Evolutionary conservation across 2,797 vertebrate genomes (phyloP).

Genomic region (Oryzias dopingdopingensis): DNA sequence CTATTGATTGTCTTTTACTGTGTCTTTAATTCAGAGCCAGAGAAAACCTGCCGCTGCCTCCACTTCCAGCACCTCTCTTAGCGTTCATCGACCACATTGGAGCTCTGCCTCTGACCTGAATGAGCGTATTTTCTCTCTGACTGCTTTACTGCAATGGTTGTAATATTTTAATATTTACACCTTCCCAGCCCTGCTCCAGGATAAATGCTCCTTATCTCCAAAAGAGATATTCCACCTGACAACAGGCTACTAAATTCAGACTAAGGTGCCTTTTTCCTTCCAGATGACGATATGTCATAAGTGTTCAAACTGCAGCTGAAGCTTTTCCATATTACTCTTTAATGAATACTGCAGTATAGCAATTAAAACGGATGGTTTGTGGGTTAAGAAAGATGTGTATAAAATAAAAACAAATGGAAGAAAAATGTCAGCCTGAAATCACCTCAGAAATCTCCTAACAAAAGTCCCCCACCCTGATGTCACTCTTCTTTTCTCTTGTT

Average conservation of each 20-base stretch:
- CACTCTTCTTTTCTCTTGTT: slow-evolving; percentile 25
- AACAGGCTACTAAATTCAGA: slow-evolving; percentile 4
- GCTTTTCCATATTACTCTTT: background rate
- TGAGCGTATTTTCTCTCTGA: slow-evolving; percentile 24
- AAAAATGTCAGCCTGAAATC: slow-evolving; percentile 47
- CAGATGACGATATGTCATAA: background rate
- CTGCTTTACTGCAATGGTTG: slow-evolving; percentile 21
- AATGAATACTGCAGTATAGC: background rate
- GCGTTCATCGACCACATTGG: slow-evolving; percentile 52
- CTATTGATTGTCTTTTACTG: slow-evolving; percentile 59
- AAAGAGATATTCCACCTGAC: slow-evolving; percentile 3
- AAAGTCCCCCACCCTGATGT: no score
- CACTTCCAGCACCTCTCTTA: slow-evolving; percentile 48
- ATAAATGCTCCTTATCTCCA: slow-evolving; percentile 12
- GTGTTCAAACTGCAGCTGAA: background rate
- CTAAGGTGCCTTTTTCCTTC: background rate
- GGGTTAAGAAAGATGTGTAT: background rate
- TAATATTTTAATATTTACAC: slow-evolving; percentile 29
- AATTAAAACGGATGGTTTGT: slow-evolving; percentile 2
- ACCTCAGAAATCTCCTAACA: slow-evolving; percentile 3
- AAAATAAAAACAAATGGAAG: background rate
- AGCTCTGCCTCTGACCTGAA: slow-evolving; percentile 25
- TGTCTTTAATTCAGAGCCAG: slow-evolving; percentile 61
- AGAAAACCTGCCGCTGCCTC: slow-evolving; percentile 40
- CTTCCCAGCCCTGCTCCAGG: background rate